Percentiles rank a stretch among this genome's conserved stretches.
Evolutionary conservation across 2,113 vertebrate species (phyloP).

Genomic region (Poecile atricapillus): DNA sequence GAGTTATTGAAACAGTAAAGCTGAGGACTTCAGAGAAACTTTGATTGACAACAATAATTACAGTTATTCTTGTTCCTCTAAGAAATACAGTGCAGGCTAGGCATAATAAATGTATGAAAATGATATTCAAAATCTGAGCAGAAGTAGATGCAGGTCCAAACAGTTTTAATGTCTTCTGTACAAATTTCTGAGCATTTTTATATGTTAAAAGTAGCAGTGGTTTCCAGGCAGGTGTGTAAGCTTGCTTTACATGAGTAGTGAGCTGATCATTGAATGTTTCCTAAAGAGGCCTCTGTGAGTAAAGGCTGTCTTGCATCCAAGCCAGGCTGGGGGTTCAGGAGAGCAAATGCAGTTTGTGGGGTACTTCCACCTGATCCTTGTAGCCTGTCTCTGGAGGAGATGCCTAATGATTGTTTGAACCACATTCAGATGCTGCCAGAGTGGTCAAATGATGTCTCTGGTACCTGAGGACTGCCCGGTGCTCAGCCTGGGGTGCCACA

Average conservation of each 20-base stretch:
- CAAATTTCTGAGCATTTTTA: background rate
- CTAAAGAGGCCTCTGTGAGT: background rate
- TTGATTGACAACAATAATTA: constrained; percentile 69
- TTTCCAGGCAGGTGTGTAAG: background rate
- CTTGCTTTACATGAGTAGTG: background rate
- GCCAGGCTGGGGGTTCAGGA: background rate
- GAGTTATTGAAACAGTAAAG: constrained; percentile 61
- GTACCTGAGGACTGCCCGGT: background rate
- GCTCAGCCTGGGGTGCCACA: background rate
- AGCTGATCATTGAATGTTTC: background rate
- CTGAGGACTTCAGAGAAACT: constrained; percentile 51
- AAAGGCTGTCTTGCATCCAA: background rate
- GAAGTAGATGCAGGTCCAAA: background rate
- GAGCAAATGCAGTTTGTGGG: background rate
- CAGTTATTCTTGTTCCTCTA: constrained; percentile 52
- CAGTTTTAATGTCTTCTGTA: background rate
- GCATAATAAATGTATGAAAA: constrained; percentile 49
- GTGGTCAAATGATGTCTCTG: background rate
- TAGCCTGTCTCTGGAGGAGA: background rate
- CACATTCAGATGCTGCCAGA: background rate
- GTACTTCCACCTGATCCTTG: background rate
- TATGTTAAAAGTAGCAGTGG: background rate
- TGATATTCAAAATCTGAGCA: constrained; percentile 21
- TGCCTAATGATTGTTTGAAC: background rate
- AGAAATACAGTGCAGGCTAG: constrained; percentile 27